Percentiles rank a stretch among this genome's conserved stretches.
phyloP scores from a whole-genome alignment of 2,888 invertebrate species.

The Polyommatus icarus region DNA sequence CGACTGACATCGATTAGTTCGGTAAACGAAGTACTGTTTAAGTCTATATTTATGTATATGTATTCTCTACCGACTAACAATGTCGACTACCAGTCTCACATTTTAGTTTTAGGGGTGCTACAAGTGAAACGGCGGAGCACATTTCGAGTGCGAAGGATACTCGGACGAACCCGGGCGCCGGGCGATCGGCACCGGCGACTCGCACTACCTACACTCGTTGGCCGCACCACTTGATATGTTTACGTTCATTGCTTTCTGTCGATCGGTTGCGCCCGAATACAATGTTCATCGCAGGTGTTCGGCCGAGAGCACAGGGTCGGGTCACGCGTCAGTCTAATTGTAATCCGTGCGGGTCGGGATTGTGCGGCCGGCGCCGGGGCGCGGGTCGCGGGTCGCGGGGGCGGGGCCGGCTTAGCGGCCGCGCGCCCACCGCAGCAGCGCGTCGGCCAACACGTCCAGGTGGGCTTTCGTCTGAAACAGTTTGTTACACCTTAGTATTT shows the following conservation, averaged over 20 bases:
- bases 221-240: constrained; percentile 79
- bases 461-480: constrained; percentile 95
- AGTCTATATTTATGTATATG: constrained; percentile 71
- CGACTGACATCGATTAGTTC: constrained; percentile 63
- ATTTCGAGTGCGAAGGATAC: constrained; percentile 69
- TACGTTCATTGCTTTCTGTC: constrained; percentile 58
- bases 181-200: constrained; percentile 51
- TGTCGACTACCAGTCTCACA: constrained; percentile 81
- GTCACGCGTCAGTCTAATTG: constrained; percentile 49
- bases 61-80: constrained; percentile 76
- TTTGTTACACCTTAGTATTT: constrained; percentile 28
- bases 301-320: constrained; percentile 54
- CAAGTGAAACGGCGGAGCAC: constrained; percentile 71
- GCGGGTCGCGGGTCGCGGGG: constrained; percentile 52
- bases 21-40: constrained; percentile 67
- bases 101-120: constrained; percentile 78
- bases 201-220: constrained; percentile 68
- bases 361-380: constrained; percentile 53
- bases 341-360: constrained; percentile 58
- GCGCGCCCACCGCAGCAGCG: constrained; percentile 95
- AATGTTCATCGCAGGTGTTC: constrained; percentile 66
- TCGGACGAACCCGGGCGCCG: constrained; percentile 74
- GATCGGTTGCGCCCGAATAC: constrained; percentile 73
- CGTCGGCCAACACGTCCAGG: constrained; percentile 96
- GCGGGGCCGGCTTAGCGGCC: constrained; percentile 85